Conservation (phyloP, 2,113 vertebrate genomes). For the Gila orcuttii region DNA sequence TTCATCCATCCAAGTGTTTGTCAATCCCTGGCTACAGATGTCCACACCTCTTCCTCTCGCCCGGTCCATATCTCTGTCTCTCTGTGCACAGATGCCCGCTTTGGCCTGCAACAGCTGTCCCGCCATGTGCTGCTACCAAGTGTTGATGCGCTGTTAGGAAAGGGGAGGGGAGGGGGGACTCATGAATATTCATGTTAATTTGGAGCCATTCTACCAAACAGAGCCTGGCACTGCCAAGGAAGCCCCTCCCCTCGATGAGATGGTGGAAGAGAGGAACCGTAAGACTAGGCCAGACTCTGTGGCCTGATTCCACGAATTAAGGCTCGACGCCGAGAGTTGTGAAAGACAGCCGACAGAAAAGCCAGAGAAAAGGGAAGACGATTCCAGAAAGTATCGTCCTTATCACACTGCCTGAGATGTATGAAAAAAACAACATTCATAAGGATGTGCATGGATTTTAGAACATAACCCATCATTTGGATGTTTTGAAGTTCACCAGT, state of each 20-base stretch:
- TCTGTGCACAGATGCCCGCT: slow-evolving; percentile 80
- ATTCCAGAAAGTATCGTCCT: slow-evolving; percentile 44
- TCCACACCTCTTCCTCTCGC: slow-evolving; percentile 59
- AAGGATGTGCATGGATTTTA: slow-evolving; percentile 6
- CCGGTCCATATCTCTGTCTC: slow-evolving; percentile 62
- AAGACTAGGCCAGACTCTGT: slow-evolving; percentile 54
- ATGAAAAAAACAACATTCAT: slow-evolving; percentile 30
- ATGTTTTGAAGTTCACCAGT: neutral
- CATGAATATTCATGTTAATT: slow-evolving; percentile 81
- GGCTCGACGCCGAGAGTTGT: slow-evolving; percentile 61
- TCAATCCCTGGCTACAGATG: slow-evolving; percentile 47
- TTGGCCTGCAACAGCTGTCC: slow-evolving; percentile 82
- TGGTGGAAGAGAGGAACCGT: slow-evolving; percentile 51
- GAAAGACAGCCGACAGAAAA: slow-evolving; percentile 48
- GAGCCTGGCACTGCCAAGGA: slow-evolving; percentile 71
- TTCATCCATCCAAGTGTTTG: slow-evolving; percentile 31
- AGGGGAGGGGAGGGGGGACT: slow-evolving; percentile 63
- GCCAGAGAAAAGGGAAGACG: slow-evolving; percentile 29
- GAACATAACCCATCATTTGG: neutral
- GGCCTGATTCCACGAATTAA: slow-evolving; percentile 66
- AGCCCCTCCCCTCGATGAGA: slow-evolving; percentile 68
- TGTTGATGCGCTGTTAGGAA: slow-evolving; percentile 75
- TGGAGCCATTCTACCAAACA: slow-evolving; percentile 74
- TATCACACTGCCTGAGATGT: slow-evolving; percentile 43
- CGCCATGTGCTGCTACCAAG: slow-evolving; percentile 83